phyloP scores from a whole-genome alignment of 2,888 invertebrate species.

The Drosophila macrospina region DNA sequence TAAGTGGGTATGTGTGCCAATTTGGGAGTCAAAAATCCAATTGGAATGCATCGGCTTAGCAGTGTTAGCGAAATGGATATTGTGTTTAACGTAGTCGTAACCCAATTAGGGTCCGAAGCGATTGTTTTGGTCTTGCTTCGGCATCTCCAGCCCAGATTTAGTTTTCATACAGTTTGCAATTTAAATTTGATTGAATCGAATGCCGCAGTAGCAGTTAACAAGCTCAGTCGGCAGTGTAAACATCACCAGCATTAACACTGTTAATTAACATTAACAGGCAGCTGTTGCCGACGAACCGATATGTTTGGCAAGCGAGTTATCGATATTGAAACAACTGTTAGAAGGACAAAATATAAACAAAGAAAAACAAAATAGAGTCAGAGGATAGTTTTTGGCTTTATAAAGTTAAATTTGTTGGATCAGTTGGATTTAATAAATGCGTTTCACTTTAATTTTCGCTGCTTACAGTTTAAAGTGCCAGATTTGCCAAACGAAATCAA shows the following conservation, averaged over 20 bases:
- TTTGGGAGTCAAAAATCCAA: slow-evolving; percentile 25
- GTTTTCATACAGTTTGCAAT: slow-evolving; percentile 1
- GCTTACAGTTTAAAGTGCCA: slow-evolving; percentile 63
- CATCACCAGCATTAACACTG: too few species aligned
- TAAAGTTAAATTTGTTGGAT: too few species aligned
- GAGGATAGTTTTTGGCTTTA: background rate
- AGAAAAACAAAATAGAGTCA: background rate
- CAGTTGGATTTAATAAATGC: background rate
- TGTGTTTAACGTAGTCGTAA: background rate
- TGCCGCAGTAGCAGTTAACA: too few species aligned
- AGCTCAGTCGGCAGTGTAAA: too few species aligned
- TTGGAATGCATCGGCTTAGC: slow-evolving; percentile 20
- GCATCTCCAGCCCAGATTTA: background rate
- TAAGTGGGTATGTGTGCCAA: background rate
- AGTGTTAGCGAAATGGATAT: background rate
- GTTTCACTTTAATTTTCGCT: background rate
- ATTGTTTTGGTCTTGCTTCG: background rate
- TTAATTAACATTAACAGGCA: too few species aligned
- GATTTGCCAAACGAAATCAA: slow-evolving; percentile 76
- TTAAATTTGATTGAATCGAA: slow-evolving; percentile 24
- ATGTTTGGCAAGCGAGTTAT: too few species aligned
- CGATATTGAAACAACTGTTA: too few species aligned
- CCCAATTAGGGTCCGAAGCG: background rate
- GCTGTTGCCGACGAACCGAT: too few species aligned
- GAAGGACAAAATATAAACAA: background rate